Base-by-base conservation (phyloP, 1,140 invertebrate species). In the Tetranychus urticae region DNA sequence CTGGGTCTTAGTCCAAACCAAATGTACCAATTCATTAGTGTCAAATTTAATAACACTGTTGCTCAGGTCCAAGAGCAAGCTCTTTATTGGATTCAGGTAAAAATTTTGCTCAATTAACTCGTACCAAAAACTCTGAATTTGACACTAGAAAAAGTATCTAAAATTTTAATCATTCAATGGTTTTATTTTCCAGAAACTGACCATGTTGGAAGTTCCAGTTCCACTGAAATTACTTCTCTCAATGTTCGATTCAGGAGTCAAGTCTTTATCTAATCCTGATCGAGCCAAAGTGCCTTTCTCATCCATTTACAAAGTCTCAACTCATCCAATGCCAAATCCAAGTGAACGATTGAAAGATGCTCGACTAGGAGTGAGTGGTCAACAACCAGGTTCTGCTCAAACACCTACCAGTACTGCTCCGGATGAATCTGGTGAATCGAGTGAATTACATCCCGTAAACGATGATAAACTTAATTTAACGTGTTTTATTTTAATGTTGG, bases 401-500 rank as follows among this genome's bases (percentile, higher is more conserved):
- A 48, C 13, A 4, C n/a, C 33, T 5, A 13, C 14, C 5, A n/a
- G 13, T 34, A 37, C 35, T 31, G 33, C 10, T 1, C 37, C 23
- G 33, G n/a, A 59, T 42, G 45, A 42, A 42, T 6, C 39, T 14
- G 35, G 8, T 13, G 5, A 37, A 59, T 37, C 10, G 7, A 5
- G 14, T 59, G 56, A 13, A 50, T 42, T 42, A 42, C 47, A 34
- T 52, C 54, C 13, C 47, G 42, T 42, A 50, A 52, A 58, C n/a
- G 55, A 63, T 42, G 12, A 58, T 36, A 54, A 64, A 37, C 45
- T 61, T 5, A 70, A 74, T 50, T 74, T 96, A 7, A 86, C 86
- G 3, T 94, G 91, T 68, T 94, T 88, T 71, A 88, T 97, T 63
- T 78, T 97, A 2, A 97, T 97, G 90, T 74, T 97, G 59, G 93